phyloP scores from a whole-genome alignment of 1,140 invertebrate genomes.

The Cydia strobilella region DNA sequence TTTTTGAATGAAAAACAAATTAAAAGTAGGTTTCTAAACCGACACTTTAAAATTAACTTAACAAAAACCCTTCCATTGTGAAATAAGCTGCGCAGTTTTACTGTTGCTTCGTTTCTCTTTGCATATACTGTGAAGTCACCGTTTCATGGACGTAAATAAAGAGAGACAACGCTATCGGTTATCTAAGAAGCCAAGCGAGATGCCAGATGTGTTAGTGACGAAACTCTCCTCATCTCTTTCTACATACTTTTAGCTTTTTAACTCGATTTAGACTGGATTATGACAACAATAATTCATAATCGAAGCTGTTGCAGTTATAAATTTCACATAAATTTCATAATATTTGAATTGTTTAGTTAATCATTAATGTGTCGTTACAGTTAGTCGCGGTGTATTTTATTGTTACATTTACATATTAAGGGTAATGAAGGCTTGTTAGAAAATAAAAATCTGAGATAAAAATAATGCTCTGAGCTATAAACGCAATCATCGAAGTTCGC shows the following conservation, averaged over 20 bases:
- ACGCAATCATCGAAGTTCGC: too few relatives aligned
- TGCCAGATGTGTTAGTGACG: slow-evolving; percentile 51
- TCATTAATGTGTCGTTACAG: too few relatives aligned
- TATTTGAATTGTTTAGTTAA: not conserved
- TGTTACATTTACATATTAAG: too few relatives aligned
- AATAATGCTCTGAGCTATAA: too few relatives aligned
- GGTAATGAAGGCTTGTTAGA: too few relatives aligned
- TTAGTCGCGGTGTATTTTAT: too few relatives aligned
- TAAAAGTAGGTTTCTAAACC: not conserved
- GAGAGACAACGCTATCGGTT: slow-evolving; percentile 64
- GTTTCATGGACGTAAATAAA: slow-evolving; percentile 76
- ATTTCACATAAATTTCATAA: too few relatives aligned
- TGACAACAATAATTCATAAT: slow-evolving; percentile 16
- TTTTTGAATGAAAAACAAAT: not conserved
- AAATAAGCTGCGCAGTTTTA: not conserved
- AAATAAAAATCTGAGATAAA: too few relatives aligned
- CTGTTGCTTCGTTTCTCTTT: slow-evolving; percentile 39
- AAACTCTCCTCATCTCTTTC: slow-evolving; percentile 60
- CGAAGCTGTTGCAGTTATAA: not conserved
- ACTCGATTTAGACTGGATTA: slow-evolving; percentile 36
- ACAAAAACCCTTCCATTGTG: not conserved
- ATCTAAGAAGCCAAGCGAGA: slow-evolving; percentile 60
- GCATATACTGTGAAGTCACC: slow-evolving; percentile 60
- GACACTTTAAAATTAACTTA: not conserved
- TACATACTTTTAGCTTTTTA: slow-evolving; percentile 55